Evolutionary conservation across 92 coral and sea anemone genomes (phyloP), one percentile per base, ranked within the genome.

Genomic region (Blastomussa wellsi): DNA sequence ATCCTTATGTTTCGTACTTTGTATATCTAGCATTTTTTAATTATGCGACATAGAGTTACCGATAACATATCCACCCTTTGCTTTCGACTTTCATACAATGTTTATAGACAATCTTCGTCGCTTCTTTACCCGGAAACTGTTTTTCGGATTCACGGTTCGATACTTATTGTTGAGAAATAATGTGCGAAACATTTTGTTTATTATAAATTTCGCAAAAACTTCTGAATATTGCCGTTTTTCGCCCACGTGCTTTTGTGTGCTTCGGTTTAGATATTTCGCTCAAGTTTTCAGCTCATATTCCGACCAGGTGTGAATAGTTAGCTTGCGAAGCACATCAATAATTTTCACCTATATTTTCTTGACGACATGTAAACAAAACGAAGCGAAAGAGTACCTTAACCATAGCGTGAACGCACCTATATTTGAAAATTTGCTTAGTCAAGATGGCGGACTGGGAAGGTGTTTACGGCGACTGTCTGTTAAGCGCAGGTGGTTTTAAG

Each of bases 381-480:
- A 65, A 47, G 75, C 76, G 84, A 65, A 70, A 70, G 84, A 36
- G 86, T 82, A 41, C 38, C 78, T 72, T 53, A 51, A 70, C 78
- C 26, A n/a, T 71, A 37, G 65, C 76, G 78, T 82, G 86, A 82
- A 82, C 55, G 53, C 77, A 70, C 85, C 64, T 68, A 33, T 69
- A 69, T 81, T 69, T 81, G 86, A 71, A 82, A 82, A 82, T 70
- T 82, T 82, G 78, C 66, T 73, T 36, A 82, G 65, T 70, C 87
- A 83, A 83, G 87, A 83, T 83, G 87, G 87, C 87, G 80, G 74
- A 81, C 81, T 28, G 14, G 12, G 68, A 26, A 41, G 70, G 70
- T 53, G 78, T 82, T 70, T 69, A 72, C 41, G 38, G 48, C 55
- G 24, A n/a, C 32, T 57, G 80, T 83, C 60, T 83, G 60, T 41